phyloP scores from a whole-genome alignment of 2,797 vertebrate genomes.

The Spinibarbus caldwelli region DNA sequence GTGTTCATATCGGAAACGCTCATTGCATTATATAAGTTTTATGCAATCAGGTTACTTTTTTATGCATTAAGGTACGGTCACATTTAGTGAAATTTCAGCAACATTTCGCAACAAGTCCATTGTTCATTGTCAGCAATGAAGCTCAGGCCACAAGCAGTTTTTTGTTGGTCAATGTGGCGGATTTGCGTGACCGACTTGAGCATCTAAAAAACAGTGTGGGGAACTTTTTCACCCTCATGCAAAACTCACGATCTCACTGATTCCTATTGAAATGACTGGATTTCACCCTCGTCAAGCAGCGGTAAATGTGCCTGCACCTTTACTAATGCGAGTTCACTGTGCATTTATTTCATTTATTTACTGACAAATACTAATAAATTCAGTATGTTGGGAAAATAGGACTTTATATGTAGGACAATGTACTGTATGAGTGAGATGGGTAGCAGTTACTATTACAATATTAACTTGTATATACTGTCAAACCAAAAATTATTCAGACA shows the following conservation, averaged over 20 bases:
- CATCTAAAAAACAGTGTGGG: background rate
- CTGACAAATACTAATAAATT: background rate
- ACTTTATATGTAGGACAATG: too few species aligned
- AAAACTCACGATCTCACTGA: background rate
- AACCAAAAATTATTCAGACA: too few species aligned
- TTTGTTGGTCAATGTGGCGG: background rate
- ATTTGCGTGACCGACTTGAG: background rate
- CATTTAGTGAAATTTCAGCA: background rate
- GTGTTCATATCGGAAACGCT: background rate
- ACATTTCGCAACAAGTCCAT: background rate
- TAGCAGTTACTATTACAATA: too few species aligned
- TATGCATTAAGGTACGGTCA: background rate
- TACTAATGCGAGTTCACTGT: background rate
- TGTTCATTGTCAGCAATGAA: background rate
- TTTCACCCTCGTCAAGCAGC: background rate
- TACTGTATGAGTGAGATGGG: too few species aligned
- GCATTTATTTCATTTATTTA: background rate
- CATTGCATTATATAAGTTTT: background rate
- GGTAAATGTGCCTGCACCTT: background rate
- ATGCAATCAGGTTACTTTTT: too few species aligned
- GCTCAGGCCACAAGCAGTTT: background rate
- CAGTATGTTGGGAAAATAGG: too few species aligned
- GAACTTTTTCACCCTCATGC: background rate
- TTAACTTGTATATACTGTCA: too few species aligned
- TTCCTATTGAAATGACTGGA: background rate